Percentiles rank a stretch among this genome's conserved stretches.
Conservation (phyloP, 92 coral and sea anemone genomes). For the Siderastrea siderea region DNA sequence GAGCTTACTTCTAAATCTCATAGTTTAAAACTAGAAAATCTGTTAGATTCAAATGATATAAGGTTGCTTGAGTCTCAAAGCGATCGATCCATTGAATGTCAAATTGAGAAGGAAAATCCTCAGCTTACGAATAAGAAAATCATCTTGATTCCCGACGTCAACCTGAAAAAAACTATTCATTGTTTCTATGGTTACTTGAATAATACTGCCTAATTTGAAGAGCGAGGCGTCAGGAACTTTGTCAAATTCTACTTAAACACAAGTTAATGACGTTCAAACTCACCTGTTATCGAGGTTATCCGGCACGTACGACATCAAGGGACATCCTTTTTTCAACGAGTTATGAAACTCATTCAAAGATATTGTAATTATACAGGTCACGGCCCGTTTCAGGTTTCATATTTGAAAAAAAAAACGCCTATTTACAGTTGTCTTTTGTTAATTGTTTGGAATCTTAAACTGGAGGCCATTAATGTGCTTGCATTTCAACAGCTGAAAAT, state of each 20-base stretch:
- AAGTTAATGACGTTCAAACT: neutral
- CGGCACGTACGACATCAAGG: no score
- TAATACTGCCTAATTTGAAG: neutral
- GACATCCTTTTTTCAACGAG: no score
- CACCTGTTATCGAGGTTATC: neutral
- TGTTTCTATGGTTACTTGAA: neutral
- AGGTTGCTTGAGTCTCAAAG: neutral
- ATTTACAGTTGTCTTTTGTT: neutral
- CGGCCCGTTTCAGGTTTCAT: neutral
- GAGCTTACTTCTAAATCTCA: neutral
- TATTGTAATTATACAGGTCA: neutral
- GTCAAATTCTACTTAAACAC: neutral
- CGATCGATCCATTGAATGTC: neutral
- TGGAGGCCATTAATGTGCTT: neutral
- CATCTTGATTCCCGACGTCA: neutral
- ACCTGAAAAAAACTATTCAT: neutral
- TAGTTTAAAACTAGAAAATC: neutral
- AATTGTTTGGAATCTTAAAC: neutral
- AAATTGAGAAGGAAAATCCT: neutral
- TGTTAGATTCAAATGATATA: neutral
- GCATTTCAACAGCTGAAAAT: neutral
- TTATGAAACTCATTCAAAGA: no score
- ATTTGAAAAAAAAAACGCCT: neutral
- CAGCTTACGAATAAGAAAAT: neutral
- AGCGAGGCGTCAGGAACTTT: neutral